Conservation (phyloP, 2,888 invertebrate genomes). For the Macrostomum cliftonense region DNA sequence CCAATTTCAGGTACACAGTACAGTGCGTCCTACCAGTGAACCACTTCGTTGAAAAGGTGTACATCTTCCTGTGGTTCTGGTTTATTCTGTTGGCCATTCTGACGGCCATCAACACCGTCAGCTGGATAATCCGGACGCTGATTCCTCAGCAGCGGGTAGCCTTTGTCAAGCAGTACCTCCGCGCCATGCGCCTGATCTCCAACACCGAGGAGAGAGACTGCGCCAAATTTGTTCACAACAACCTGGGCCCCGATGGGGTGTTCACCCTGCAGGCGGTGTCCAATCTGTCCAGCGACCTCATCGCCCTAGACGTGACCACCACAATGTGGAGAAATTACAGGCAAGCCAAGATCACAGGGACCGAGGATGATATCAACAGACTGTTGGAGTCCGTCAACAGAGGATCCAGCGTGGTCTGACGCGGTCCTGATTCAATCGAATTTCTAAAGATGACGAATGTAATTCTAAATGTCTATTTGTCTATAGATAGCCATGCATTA, state of each 20-base stretch:
- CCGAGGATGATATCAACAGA: constrained; percentile 8
- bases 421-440: too few species aligned
- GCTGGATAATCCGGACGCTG: constrained; percentile 22
- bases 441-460: too few species aligned
- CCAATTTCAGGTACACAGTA: constrained; percentile 6
- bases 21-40: constrained; percentile 11
- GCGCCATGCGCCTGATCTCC: constrained; percentile 35
- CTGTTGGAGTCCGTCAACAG: constrained; percentile 4
- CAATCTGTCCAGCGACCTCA: constrained; percentile 19
- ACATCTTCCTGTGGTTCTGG: constrained; percentile 37
- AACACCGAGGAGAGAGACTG: constrained; percentile 30
- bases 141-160: constrained; percentile 20
- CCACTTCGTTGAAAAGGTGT: constrained; percentile 21
- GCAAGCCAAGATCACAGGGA: constrained; percentile 15
- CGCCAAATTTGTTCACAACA: constrained; percentile 29
- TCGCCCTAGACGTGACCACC: constrained; percentile 19
- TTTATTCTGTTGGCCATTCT: constrained; percentile 27
- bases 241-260: constrained; percentile 32
- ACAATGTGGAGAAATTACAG: constrained; percentile 20
- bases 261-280: constrained; percentile 26
- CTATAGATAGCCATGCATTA: too few species aligned
- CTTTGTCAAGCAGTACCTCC: constrained; percentile 38
- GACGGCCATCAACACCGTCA: constrained; percentile 23
- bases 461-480: too few species aligned
- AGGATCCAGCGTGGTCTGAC: neutral